Evolutionary conservation across 2,113 vertebrate species (phyloP).

Genomic region (Corythornis madagascariensis): DNA sequence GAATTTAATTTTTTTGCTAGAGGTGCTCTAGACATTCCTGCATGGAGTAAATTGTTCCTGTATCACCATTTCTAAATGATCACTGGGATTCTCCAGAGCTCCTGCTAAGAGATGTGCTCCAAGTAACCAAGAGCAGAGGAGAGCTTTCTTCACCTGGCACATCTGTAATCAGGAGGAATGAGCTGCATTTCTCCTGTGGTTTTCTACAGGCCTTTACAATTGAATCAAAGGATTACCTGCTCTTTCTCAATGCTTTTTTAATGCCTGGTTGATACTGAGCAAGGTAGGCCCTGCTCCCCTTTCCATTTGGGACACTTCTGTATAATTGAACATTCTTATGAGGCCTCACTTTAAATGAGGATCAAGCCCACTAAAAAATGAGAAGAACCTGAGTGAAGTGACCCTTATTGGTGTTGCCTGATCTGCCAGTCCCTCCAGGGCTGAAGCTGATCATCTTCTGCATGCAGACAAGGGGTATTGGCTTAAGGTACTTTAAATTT

Average conservation of each 20-base stretch:
- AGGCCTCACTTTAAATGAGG: constrained; percentile 2
- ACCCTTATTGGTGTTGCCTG: not conserved
- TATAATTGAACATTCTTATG: constrained; percentile 18
- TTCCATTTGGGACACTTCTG: constrained; percentile 14
- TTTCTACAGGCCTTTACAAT: constrained; percentile 36
- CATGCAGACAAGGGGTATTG: not conserved
- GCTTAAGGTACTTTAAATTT: not conserved
- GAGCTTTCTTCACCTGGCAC: not conserved
- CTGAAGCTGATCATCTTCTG: not conserved
- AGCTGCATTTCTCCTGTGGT: not conserved
- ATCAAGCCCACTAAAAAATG: constrained; percentile 26
- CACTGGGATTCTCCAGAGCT: not conserved
- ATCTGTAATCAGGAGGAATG: constrained; percentile 17
- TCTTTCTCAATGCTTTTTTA: constrained; percentile 49
- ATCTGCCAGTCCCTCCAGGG: not conserved
- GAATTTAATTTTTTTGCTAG: not conserved
- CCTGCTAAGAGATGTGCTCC: not conserved
- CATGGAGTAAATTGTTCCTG: not conserved
- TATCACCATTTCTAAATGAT: not conserved
- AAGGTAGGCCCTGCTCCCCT: not conserved
- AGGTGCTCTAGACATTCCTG: not conserved
- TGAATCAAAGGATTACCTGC: constrained; percentile 40
- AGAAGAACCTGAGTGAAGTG: constrained; percentile 1
- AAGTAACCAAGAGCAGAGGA: not conserved
- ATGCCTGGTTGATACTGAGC: constrained; percentile 54